Base-by-base conservation (phyloP, 2,113 vertebrate genomes). In the Pterophyllum scalare region DNA sequence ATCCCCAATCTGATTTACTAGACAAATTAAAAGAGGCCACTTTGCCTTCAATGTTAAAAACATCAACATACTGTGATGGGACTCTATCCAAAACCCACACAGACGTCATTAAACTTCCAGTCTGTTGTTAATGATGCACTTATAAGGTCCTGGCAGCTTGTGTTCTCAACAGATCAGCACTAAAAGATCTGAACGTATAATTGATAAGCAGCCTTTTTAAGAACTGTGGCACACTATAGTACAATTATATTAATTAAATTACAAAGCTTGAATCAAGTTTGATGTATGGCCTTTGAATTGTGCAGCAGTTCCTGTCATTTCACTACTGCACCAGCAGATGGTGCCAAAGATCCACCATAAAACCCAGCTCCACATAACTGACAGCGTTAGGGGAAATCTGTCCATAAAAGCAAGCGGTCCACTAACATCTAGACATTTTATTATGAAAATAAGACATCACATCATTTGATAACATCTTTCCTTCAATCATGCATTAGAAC, bases 371-470 rank as follows among this genome's bases (percentile, higher is more conserved):
- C 38, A 49, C 1, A 31, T 7, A 6, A 31, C 28, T 52, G 67
- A 33, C 7, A 3, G 19, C 2, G 5, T 31, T 22, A 15, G 31
- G 35, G 15, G 17, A 31, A 26, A 46, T 56, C 3, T 12, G 61
- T 56, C 20, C 9, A 75, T 19, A 1, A 77, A 87, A 89, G 11
- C 24, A 87, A 75, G 46, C 11, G 22, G 31, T 24, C 80, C 77
- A 24, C 74, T 87, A 94, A 94, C 92, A 90, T 89, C 82, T 88
- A 91, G 38, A 93, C 81, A 87, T 94, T 94, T 95, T 95, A 94
- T 94, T 96, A 95, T 94, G 95, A 96, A 96, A 96, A 96, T 95
- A 95, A 93, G 92, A 96, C 94, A 89, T 72, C 83, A 92, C 89
- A 83, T 86, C 58, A 89, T 95, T 92, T 89, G n/a, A 93, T 88